Evolutionary conservation across 2,888 invertebrate species (phyloP).

Genomic region (Amiota communis): DNA sequence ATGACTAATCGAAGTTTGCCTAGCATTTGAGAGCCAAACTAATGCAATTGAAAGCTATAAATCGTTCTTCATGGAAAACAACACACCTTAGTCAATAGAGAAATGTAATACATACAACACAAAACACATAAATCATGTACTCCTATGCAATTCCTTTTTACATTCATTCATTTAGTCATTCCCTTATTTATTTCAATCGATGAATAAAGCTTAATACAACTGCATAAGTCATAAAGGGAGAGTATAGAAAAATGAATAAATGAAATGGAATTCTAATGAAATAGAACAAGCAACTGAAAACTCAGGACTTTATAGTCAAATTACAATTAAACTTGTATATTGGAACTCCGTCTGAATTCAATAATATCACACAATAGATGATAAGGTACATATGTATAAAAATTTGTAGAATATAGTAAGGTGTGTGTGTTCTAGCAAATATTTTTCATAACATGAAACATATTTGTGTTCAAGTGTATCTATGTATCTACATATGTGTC

Average conservation of each 20-base stretch:
- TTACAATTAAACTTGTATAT: no score
- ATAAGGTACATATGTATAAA: no score
- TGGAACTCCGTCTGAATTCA: no score
- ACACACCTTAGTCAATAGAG: no score
- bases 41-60: no score
- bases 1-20: no score
- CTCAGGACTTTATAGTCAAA: no score
- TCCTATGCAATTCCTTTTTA: not conserved
- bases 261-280: not conserved
- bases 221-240: not conserved
- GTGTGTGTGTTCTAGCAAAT: not conserved
- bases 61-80: no score
- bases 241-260: not conserved
- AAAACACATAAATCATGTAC: constrained; percentile 25
- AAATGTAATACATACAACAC: not conserved
- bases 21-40: no score
- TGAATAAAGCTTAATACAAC: no score
- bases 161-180: not conserved
- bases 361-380: no score
- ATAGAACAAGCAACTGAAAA: not conserved
- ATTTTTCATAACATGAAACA: constrained; percentile 15
- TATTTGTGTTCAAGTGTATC: not conserved
- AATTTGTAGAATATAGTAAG: no score
- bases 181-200: not conserved
- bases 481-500: constrained; percentile 37